Evolutionary conservation across 1,140 invertebrate species (phyloP), one percentile per base, ranked within the genome.

Genomic region (Agrilus planipennis): DNA sequence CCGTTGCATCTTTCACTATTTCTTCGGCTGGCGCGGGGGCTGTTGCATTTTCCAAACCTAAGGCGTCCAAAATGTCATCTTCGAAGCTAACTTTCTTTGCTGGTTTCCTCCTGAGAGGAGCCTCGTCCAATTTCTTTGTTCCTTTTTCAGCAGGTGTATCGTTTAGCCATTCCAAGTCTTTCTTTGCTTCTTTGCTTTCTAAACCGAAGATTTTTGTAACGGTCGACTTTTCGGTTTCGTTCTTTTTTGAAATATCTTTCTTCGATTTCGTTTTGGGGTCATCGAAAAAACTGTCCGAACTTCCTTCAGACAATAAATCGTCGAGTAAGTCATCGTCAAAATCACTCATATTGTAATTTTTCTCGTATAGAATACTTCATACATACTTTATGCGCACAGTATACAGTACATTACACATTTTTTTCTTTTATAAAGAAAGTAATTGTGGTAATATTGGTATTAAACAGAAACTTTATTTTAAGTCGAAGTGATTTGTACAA

Each of bases 201-300:
- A 60, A 46, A 15, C 48, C 51, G 34, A 59, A 58, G 28, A 58
- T 25, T 43, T 57, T 53, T 17, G 49, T 51, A 9, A 54, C 20
- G 0, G 47, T 44, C 42, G 55, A 59, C 34, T 51, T 59, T 20
- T 53, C 49, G 2, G 44, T 40, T 0, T 43, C 50, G n/a, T n/a
- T n/a, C 47, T 59, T 48, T 22, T 40, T 31, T 38, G 23, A 40
- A 34, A 34, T 48, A n/a, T 42, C 20, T 35, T 47, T 48, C 39
- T 53, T 63, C 2, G 41, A 20, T 22, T 54, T 42, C 14, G 37
- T 10, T 51, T 57, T 63, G 9, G 53, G 52, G 11, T 63, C 58
- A 4, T 68, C 65, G 17, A 71, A 71, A 41, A 71, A 70, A 44
- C 60, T 68, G 39, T 71, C 68, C 41, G 70, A 64, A 23, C 65